Percentiles rank a stretch among this genome's conserved stretches.
Conservation (phyloP, 2,888 invertebrate species). For the Drosophila mulleri region DNA sequence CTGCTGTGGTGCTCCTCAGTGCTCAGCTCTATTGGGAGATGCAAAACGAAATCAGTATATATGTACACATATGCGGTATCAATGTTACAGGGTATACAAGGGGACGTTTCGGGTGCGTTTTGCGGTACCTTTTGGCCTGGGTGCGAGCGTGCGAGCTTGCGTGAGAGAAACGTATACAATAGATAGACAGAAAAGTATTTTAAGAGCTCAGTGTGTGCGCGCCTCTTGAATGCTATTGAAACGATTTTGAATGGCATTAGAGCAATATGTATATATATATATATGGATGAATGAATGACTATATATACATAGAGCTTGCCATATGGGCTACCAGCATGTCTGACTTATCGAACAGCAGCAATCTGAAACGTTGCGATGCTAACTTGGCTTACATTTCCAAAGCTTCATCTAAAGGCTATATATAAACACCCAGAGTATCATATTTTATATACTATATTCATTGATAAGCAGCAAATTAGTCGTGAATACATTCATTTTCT, state of each 20-base stretch:
- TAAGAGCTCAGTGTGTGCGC: not conserved
- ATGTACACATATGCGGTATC: not conserved
- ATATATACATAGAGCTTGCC: not conserved
- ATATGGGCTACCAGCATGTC: too few species aligned
- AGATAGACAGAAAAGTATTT: constrained; percentile 21
- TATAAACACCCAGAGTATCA: too few species aligned
- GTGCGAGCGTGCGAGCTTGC: constrained; percentile 84
- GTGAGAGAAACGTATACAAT: constrained; percentile 57
- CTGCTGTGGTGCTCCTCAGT: constrained; percentile 91
- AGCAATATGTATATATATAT: not conserved
- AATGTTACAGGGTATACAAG: not conserved
- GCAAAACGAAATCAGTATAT: not conserved
- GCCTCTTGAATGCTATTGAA: constrained; percentile 11
- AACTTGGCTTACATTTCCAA: too few species aligned
- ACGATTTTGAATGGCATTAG: not conserved
- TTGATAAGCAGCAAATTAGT: not conserved
- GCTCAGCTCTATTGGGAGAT: constrained; percentile 86
- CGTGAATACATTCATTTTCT: not conserved
- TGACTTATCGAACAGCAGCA: too few species aligned
- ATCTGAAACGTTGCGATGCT: too few species aligned
- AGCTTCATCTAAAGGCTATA: too few species aligned
- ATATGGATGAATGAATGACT: not conserved
- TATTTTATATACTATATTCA: not conserved
- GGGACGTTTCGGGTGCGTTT: constrained; percentile 47
- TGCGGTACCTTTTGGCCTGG: constrained; percentile 80